Evolutionary conservation across 2,113 vertebrate species (phyloP).

Genomic region (Equus quagga): DNA sequence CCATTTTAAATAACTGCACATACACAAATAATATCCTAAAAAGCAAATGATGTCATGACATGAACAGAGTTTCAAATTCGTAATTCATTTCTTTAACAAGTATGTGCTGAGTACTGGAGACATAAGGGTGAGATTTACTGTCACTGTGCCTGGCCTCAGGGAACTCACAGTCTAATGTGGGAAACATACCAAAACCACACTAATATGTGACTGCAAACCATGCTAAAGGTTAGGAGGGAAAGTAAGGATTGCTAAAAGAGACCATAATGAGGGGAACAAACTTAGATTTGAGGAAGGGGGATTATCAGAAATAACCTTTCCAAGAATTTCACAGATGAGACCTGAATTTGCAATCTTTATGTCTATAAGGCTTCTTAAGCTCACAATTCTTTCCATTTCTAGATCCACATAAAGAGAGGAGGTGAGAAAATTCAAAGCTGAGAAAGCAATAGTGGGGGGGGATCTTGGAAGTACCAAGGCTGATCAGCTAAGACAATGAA

Average conservation of each 20-base stretch:
- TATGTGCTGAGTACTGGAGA: background rate
- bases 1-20: background rate
- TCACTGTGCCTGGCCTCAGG: background rate
- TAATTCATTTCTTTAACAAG: background rate
- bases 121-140: background rate
- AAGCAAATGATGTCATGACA: background rate
- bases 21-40: background rate
- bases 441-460: background rate
- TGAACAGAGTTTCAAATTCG: background rate
- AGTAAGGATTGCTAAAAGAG: background rate
- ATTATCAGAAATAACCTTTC: background rate
- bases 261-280: background rate
- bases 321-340: background rate
- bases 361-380: background rate
- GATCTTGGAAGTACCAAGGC: background rate
- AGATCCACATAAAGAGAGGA: background rate
- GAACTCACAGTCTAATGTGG: background rate
- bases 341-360: background rate
- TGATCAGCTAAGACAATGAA: background rate
- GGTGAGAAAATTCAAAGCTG: background rate
- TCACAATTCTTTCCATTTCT: conserved; percentile 19
- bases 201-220: background rate
- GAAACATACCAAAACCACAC: background rate
- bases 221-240: background rate
- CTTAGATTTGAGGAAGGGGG: background rate